Evolutionary conservation across 2,797 vertebrate species (phyloP).

Genomic region (Neosilurus hyrtlii): DNA sequence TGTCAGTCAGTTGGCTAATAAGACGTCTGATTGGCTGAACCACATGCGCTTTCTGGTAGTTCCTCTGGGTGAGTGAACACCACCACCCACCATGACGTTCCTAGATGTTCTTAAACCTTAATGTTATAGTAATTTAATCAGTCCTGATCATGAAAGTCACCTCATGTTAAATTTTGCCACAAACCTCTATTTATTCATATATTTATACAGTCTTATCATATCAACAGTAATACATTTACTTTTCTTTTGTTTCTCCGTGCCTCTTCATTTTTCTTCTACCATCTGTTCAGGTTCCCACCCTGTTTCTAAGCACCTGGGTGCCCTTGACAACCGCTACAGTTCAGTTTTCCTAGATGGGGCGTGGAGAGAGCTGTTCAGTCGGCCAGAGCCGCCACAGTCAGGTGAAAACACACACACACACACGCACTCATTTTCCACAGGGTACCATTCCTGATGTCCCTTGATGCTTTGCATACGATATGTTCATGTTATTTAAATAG

Average conservation of each 20-base stretch:
- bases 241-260: not conserved
- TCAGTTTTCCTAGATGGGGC: slow-evolving; percentile 85
- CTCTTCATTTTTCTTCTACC: not conserved
- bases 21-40: slow-evolving; percentile 94
- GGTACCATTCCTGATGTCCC: not conserved
- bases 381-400: slow-evolving; percentile 80
- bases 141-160: not conserved
- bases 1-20: slow-evolving; percentile 91
- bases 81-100: too few species aligned
- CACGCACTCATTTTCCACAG: not conserved
- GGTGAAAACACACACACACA: slow-evolving; percentile 61
- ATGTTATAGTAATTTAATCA: too few species aligned
- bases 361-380: slow-evolving; percentile 91
- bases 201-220: not conserved
- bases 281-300: slow-evolving; percentile 82
- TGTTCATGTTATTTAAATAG: not conserved
- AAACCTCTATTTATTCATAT: too few species aligned
- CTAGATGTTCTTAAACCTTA: not conserved
- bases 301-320: slow-evolving; percentile 90
- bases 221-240: not conserved
- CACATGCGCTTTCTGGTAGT: slow-evolving; percentile 94
- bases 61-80: slow-evolving; percentile 79
- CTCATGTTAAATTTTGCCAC: not conserved
- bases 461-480: not conserved
- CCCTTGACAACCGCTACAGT: slow-evolving; percentile 88